These are phyloP conservation scores for Gallinago undulata DNA, from an alignment of 2,113 vertebrate genomes.

Conservation along the genomic window DNA sequence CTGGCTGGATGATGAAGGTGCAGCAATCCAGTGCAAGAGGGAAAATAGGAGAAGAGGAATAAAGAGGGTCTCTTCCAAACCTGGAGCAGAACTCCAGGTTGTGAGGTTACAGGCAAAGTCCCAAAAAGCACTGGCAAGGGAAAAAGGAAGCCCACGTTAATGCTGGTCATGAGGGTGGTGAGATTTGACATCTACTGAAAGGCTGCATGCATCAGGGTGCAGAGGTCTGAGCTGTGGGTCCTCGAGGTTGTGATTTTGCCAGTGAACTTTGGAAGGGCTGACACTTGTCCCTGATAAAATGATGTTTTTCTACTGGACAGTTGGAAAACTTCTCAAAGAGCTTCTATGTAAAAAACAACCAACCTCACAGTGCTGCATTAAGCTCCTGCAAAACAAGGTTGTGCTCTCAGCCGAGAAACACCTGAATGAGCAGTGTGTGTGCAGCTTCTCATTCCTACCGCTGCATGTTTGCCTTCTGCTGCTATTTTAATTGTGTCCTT, in stretches of 20 bases:
- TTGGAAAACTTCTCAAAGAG: not conserved
- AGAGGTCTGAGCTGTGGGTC: not conserved
- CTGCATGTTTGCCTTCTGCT: not conserved
- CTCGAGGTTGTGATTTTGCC: fast-evolving
- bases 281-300: not conserved
- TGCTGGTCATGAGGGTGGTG: fast-evolving
- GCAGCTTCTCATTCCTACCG: not conserved
- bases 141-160: not conserved
- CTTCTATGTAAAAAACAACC: not conserved
- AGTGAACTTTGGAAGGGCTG: not conserved
- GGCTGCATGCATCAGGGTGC: fast-evolving
- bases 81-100: not conserved
- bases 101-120: not conserved
- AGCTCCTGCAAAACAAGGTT: not conserved
- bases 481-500: not conserved
- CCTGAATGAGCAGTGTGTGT: not conserved
- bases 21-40: not conserved
- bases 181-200: not conserved
- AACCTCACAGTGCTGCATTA: not conserved
- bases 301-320: not conserved
- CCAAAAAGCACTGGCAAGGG: not conserved
- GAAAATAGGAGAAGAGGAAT: not conserved
- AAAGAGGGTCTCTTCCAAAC: not conserved
- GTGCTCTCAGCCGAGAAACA: not conserved
- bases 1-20: not conserved